Evolutionary conservation across 1,140 invertebrate genomes (phyloP).

Genomic region (Harpegnathos saltator): DNA sequence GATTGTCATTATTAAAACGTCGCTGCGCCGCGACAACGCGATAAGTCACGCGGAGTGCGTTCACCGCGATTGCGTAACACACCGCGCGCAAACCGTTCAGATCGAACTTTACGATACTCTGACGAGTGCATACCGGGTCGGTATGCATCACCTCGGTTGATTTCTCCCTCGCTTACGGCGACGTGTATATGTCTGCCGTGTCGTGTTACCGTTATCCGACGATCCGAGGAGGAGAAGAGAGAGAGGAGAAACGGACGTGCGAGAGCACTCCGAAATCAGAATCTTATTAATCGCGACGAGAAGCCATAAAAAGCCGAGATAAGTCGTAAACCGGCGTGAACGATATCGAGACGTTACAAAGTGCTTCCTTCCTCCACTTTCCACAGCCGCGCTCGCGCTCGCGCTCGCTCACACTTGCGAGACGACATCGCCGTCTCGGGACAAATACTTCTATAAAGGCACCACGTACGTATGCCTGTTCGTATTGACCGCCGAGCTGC

Average conservation of each 20-base stretch:
- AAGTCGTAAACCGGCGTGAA: slow-evolving; percentile 5
- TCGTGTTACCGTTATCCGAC: too few species aligned
- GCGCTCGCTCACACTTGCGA: too few species aligned
- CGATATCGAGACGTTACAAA: slow-evolving; percentile 8
- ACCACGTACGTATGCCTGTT: slow-evolving; percentile 18
- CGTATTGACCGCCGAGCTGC: slow-evolving; percentile 29
- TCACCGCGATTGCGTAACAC: background rate
- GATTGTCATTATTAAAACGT: slow-evolving; percentile 8
- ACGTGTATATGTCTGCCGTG: too few species aligned
- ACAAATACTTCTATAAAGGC: slow-evolving; percentile 44
- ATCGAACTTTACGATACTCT: too few species aligned
- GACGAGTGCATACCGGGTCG: too few species aligned
- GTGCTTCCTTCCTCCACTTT: background rate
- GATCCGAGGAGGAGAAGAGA: too few species aligned
- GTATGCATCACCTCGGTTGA: too few species aligned
- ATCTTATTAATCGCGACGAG: slow-evolving; percentile 20
- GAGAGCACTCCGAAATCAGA: background rate
- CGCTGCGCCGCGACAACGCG: background rate
- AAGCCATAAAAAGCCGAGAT: slow-evolving; percentile 38
- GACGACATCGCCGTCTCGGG: background rate
- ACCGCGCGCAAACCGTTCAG: background rate
- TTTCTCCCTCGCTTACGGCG: too few species aligned
- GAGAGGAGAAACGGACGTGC: background rate
- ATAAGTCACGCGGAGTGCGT: background rate
- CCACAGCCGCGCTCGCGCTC: background rate